Conservation (phyloP, 2,797 vertebrate genomes). For the Clamator glandarius region DNA sequence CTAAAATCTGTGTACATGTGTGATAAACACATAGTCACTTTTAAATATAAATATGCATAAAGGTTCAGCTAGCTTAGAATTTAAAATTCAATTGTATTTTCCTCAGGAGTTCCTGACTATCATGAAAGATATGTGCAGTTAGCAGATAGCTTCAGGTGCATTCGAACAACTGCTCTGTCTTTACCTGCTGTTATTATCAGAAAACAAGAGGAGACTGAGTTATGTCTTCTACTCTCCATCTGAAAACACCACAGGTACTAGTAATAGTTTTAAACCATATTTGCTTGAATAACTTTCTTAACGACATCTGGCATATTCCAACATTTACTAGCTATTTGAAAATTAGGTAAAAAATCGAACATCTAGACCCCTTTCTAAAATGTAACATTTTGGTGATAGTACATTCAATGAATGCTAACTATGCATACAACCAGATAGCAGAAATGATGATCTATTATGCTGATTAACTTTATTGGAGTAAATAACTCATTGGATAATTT, state of each 20-base stretch:
- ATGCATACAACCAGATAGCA: not conserved
- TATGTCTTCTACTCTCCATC: not conserved
- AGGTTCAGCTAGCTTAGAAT: not conserved
- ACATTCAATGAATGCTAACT: not conserved
- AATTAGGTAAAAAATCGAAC: constrained; percentile 1
- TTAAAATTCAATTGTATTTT: constrained; percentile 16
- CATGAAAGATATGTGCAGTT: constrained; percentile 3
- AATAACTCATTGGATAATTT: not conserved
- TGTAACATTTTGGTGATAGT: not conserved
- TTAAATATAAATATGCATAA: not conserved
- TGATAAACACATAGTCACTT: not conserved
- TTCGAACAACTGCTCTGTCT: constrained; percentile 9
- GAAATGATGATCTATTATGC: not conserved
- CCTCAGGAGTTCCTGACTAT: not conserved
- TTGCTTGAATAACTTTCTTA: constrained; percentile 34
- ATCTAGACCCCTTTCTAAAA: not conserved
- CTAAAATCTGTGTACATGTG: not conserved
- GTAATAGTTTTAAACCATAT: constrained; percentile 4
- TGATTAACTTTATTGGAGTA: not conserved
- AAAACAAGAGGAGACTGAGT: not conserved
- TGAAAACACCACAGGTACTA: constrained; percentile 39
- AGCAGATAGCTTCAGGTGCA: constrained; percentile 34
- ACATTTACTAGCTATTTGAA: constrained; percentile 29
- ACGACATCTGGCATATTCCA: constrained; percentile 35
- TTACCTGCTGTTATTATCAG: constrained; percentile 18